Evolutionary conservation across 2,113 vertebrate species (phyloP).

Genomic region (Benitochromis conjunctus): DNA sequence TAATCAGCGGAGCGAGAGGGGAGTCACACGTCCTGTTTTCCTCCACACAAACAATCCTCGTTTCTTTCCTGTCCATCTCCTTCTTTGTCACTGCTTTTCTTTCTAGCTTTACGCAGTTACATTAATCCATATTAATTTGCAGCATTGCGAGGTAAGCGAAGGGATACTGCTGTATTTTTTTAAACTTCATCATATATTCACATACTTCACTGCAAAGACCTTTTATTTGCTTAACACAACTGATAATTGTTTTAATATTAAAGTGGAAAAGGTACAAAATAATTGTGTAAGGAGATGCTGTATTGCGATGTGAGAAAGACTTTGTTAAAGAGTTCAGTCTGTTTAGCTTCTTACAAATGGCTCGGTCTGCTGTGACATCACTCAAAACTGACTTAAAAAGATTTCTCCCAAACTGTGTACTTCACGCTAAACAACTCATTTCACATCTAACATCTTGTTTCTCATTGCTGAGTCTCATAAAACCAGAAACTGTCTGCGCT

Average conservation of each 20-base stretch:
- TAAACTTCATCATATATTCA: neutral
- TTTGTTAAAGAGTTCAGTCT: neutral
- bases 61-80: neutral
- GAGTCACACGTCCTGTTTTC: conserved; percentile 62
- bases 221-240: neutral
- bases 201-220: neutral
- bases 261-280: neutral
- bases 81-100: neutral
- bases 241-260: neutral
- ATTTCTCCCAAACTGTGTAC: neutral
- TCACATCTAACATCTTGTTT: neutral
- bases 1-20: conserved; percentile 62
- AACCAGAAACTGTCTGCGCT: neutral
- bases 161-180: neutral
- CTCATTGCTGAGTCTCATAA: conserved; percentile 1
- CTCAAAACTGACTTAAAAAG: neutral
- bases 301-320: neutral
- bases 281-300: neutral
- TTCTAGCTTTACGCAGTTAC: neutral
- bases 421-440: neutral
- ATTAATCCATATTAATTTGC: neutral
- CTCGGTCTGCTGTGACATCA: neutral
- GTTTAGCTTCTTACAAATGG: neutral
- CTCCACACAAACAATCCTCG: conserved; percentile 52
- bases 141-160: neutral